These are phyloP conservation scores for Diprion similis DNA, from an alignment of 1,140 invertebrate species.

Conservation along the genomic window DNA sequence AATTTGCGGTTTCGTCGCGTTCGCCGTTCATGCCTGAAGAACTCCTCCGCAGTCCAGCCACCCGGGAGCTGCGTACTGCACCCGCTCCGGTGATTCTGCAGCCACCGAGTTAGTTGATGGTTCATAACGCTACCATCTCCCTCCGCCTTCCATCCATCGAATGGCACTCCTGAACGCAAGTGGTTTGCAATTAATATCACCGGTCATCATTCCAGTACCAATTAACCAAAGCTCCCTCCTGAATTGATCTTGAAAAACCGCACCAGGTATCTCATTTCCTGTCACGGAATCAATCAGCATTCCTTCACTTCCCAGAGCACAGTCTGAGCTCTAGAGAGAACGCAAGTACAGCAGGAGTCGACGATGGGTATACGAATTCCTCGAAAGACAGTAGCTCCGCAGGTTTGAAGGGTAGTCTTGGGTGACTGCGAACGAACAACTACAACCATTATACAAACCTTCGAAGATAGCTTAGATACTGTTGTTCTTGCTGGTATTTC, in stretches of 20 bases:
- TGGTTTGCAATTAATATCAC: neutral
- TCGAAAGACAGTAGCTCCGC: too few relatives aligned
- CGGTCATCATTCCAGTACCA: neutral
- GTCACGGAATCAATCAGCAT: too few relatives aligned
- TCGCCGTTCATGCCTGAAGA: constrained; percentile 23
- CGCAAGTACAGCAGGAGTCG: too few relatives aligned
- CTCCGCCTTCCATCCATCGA: neutral
- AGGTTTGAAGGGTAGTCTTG: too few relatives aligned
- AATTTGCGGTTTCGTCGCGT: constrained; percentile 58
- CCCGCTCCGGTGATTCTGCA: neutral
- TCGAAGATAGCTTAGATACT: neutral
- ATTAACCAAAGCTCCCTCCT: neutral
- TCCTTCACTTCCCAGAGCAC: too few relatives aligned
- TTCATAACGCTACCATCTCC: neutral
- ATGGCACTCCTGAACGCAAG: neutral
- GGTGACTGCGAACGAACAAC: too few relatives aligned
- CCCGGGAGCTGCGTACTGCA: neutral
- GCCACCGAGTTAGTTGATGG: neutral
- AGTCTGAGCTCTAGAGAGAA: too few relatives aligned
- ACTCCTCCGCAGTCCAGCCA: constrained; percentile 6
- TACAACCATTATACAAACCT: neutral
- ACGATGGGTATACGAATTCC: too few relatives aligned
- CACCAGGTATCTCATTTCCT: too few relatives aligned
- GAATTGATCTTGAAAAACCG: too few relatives aligned
- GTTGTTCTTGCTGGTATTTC: constrained; percentile 12